Evolutionary conservation across 2,888 invertebrate species (phyloP).

Genomic region (Orthosia gracilis): DNA sequence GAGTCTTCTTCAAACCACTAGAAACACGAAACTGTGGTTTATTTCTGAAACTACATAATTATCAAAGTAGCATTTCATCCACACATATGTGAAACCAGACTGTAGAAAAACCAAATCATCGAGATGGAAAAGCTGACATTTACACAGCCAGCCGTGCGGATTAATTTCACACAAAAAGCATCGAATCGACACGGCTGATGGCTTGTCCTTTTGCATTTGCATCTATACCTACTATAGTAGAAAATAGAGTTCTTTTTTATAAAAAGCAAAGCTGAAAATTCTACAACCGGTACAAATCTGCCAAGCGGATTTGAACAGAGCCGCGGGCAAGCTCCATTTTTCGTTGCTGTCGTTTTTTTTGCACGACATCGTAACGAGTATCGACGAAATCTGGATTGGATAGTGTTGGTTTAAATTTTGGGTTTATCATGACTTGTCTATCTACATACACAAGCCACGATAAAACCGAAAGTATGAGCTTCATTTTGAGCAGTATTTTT

Average conservation of each 20-base stretch:
- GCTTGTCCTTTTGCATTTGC: slow-evolving; percentile 27
- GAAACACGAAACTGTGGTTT: neutral
- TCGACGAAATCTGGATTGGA: slow-evolving; percentile 8
- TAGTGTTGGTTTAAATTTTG: neutral
- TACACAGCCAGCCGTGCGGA: slow-evolving; percentile 19
- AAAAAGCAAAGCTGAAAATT: slow-evolving; percentile 4
- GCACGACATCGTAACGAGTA: slow-evolving; percentile 1
- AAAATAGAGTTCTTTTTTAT: neutral
- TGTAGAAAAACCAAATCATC: neutral
- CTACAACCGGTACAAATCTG: slow-evolving; percentile 8
- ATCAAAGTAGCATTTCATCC: too few species aligned
- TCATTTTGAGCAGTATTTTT: neutral
- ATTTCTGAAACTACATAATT: too few species aligned
- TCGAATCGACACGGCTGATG: slow-evolving; percentile 2
- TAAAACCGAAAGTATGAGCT: neutral
- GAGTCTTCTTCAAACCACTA: neutral
- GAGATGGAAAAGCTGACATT: slow-evolving; percentile 9
- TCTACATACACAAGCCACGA: too few species aligned
- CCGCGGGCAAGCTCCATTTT: neutral
- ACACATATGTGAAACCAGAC: neutral
- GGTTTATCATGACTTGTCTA: neutral
- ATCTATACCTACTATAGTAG: neutral
- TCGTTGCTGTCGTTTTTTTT: slow-evolving; percentile 7
- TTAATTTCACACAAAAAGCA: slow-evolving; percentile 8
- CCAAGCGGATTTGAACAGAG: slow-evolving; percentile 15